These are phyloP conservation scores for Erebia epiphron DNA, from an alignment of 2,888 invertebrate genomes.

Conservation along the genomic window DNA sequence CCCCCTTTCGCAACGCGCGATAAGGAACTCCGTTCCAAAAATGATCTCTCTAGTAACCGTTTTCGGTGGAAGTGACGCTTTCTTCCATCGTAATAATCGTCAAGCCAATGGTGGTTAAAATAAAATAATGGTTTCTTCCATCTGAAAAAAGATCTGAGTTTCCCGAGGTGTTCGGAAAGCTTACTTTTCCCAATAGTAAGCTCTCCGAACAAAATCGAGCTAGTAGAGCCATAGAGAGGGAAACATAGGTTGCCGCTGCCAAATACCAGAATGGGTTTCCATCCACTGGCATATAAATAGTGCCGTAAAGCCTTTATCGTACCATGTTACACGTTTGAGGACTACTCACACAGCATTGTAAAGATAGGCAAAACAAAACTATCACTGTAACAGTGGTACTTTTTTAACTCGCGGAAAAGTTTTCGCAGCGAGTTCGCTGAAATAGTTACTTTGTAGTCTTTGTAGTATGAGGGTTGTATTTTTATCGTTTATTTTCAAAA, in stretches of 20 bases:
- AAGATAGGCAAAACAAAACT: slow-evolving; percentile 33
- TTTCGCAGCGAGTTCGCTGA: slow-evolving; percentile 32
- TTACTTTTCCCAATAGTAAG: no score
- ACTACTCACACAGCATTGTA: slow-evolving; percentile 13
- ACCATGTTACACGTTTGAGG: slow-evolving; percentile 16
- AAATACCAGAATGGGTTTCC: slow-evolving; percentile 14
- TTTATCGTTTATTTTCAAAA: slow-evolving; percentile 36
- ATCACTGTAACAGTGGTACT: slow-evolving; percentile 35
- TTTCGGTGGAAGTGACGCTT: no score
- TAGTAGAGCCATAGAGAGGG: background rate
- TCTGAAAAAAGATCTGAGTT: no score
- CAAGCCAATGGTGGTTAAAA: no score
- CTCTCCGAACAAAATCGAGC: no score
- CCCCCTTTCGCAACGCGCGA: no score
- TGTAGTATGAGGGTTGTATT: slow-evolving; percentile 34
- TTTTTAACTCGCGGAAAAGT: slow-evolving; percentile 37
- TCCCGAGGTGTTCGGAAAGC: no score
- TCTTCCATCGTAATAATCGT: no score
- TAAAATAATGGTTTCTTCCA: no score
- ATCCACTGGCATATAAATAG: slow-evolving; percentile 11
- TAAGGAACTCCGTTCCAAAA: no score
- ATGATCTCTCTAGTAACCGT: no score
- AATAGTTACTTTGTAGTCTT: slow-evolving; percentile 39
- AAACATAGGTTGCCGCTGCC: background rate
- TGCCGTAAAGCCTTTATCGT: slow-evolving; percentile 12